Percentiles rank a stretch among this genome's conserved stretches.
These are phyloP conservation scores for Lasioglossum baleicum DNA, from an alignment of 1,140 invertebrate genomes.

Conservation along the genomic window DNA sequence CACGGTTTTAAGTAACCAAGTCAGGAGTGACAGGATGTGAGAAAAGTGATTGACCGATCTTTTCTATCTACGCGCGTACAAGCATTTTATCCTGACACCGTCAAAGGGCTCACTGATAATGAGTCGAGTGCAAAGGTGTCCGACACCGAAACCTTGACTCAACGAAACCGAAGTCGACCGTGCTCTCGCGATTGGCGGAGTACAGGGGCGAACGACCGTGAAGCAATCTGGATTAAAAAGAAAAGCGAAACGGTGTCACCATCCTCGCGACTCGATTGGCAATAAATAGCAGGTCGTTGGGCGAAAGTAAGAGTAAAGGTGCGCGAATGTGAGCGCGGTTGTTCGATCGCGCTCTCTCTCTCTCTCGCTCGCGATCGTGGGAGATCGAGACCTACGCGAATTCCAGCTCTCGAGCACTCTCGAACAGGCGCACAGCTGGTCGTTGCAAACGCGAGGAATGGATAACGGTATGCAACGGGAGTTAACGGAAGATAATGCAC, in stretches of 20 bases:
- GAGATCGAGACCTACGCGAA: slow-evolving; percentile 69
- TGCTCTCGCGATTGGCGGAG: too few species aligned
- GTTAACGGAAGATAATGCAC: slow-evolving; percentile 67
- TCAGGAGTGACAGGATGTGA: too few species aligned
- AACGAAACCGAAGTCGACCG: too few species aligned
- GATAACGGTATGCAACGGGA: slow-evolving; percentile 63
- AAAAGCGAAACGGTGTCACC: slow-evolving; percentile 3
- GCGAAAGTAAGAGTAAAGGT: slow-evolving; percentile 68
- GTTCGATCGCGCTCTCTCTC: background rate
- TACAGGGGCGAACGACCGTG: background rate
- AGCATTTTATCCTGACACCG: too few species aligned
- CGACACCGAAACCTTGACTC: too few species aligned
- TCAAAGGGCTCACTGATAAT: too few species aligned
- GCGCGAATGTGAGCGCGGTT: background rate
- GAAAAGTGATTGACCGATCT: too few species aligned
- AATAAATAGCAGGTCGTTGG: slow-evolving; percentile 51
- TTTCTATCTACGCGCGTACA: too few species aligned
- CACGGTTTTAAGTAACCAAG: too few species aligned
- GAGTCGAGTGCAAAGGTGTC: too few species aligned
- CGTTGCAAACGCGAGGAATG: slow-evolving; percentile 44
- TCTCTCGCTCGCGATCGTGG: slow-evolving; percentile 61
- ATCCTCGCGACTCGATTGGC: slow-evolving; percentile 32
- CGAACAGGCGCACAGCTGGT: slow-evolving; percentile 27
- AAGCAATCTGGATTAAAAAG: slow-evolving; percentile 2
- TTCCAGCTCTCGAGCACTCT: slow-evolving; percentile 29